Percentiles rank a stretch among this genome's conserved stretches.
Conservation (phyloP, 2,797 vertebrate species). For the Alfaro cultratus region DNA sequence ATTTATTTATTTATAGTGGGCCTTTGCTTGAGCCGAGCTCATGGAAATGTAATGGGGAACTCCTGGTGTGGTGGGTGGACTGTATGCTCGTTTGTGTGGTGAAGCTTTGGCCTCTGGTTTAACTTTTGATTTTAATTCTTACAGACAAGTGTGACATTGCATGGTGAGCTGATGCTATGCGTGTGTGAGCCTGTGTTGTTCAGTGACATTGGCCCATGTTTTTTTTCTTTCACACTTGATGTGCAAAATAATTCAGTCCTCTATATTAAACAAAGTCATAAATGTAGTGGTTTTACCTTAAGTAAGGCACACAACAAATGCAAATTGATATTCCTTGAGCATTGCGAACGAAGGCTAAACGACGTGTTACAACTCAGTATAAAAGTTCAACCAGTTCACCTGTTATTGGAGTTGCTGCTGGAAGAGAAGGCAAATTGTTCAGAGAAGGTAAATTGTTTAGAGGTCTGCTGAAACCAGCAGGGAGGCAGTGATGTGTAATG, state of each 20-base stretch:
- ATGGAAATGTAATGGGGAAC: background rate
- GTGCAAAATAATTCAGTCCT: conserved; percentile 2
- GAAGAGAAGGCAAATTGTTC: background rate
- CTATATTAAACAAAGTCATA: background rate
- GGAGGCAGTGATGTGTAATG: conserved; percentile 1
- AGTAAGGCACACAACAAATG: background rate
- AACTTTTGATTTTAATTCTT: conserved; percentile 38
- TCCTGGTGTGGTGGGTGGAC: background rate
- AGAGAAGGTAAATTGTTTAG: background rate
- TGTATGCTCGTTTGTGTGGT: background rate
- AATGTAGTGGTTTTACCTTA: background rate
- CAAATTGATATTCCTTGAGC: background rate
- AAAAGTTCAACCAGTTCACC: conserved; percentile 2
- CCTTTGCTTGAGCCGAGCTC: background rate
- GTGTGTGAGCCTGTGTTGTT: conserved; percentile 13
- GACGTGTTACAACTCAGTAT: background rate
- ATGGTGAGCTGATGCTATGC: conserved; percentile 21
- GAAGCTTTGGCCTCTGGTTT: background rate
- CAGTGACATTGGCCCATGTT: background rate
- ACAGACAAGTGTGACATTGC: conserved; percentile 37
- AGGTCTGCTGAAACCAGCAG: conserved; percentile 1
- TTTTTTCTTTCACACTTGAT: background rate
- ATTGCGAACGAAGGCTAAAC: background rate
- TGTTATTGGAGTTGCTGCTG: background rate
- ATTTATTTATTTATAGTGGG: background rate